Evolutionary conservation across 2,888 invertebrate species (phyloP), one percentile per base, ranked within the genome.

Genomic region (Timema podura): DNA sequence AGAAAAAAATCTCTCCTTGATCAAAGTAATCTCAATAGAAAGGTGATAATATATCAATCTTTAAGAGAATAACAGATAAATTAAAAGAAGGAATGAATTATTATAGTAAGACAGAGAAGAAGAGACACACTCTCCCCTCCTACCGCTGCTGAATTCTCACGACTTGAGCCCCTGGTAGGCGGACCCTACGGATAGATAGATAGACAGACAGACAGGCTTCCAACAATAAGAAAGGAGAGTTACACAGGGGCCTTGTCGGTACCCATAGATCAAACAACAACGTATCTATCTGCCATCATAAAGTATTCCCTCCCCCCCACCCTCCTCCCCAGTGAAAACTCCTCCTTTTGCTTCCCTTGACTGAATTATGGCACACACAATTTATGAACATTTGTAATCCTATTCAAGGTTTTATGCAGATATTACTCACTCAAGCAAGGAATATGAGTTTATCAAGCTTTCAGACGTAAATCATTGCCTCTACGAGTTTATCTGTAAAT

Each of bases 391-490:
- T 81, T 81, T 81, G 81, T 81, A 82, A 82, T 82, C 81, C 81
- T 79, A 81, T 82, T 82, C 81, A 81, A 81, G 81, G 81, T 81
- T 81, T 81, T 81, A 81, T 81, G 81, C 80, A 80, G 81, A 82
- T 81, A 82, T 82, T 81, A 82, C 80, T 82, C 81, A 81, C 81
- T 82, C 81, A 81, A 81, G 81, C 81, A 81, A 80, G 72, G 81
- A 81, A 81, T 82, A 81, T 81, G 81, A 81, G 81, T 82, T 81
- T 82, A 82, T 74, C 74, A 87, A 87, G 87, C 87, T 87, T 82
- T 87, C 85, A 85, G 85, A 85, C 85, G 86, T 88, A 87, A 88
- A 87, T 87, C 87, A 87, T 86, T 83, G 84, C 9, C 83, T 79
- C 79, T 79, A 78, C 78, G 79, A 80, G 80, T 81, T 87, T 87